phyloP scores from a whole-genome alignment of 2,113 vertebrate species.

The Pedetes capensis region DNA sequence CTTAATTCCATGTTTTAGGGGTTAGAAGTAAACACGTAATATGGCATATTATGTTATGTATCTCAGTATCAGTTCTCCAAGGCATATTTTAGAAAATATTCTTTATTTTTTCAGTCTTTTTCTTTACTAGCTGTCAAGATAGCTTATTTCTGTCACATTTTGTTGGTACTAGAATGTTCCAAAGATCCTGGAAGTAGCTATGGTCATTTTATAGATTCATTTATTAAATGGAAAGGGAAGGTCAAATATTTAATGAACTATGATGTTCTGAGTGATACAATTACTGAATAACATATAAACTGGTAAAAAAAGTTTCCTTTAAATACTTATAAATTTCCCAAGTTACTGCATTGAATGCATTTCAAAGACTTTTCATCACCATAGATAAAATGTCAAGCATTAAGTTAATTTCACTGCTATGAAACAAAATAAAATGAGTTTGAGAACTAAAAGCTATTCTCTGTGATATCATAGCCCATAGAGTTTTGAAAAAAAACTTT shows the following conservation, averaged over 20 bases:
- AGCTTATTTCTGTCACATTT: neutral
- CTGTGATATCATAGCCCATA: neutral
- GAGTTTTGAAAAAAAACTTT: neutral
- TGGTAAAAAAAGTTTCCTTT: slow-evolving; percentile 50
- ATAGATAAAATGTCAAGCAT: neutral
- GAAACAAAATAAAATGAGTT: slow-evolving; percentile 6
- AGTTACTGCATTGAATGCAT: slow-evolving; percentile 41
- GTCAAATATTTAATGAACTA: slow-evolving; percentile 52
- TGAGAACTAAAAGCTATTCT: neutral
- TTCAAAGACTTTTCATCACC: slow-evolving; percentile 48
- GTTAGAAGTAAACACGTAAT: neutral
- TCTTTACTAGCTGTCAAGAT: neutral
- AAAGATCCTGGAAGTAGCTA: slow-evolving; percentile 60
- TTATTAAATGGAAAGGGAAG: slow-evolving; percentile 62
- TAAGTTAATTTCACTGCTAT: slow-evolving; percentile 45
- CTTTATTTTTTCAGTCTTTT: neutral
- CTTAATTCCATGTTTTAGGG: neutral
- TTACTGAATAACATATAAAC: slow-evolving; percentile 44
- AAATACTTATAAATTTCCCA: slow-evolving; percentile 46
- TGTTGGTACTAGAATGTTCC: neutral
- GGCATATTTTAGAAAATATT: neutral
- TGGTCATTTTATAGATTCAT: slow-evolving; percentile 60
- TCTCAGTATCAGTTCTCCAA: neutral
- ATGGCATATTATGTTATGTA: neutral
- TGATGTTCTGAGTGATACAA: slow-evolving; percentile 51